Evolutionary conservation across 2,888 invertebrate genomes (phyloP), one percentile per base, ranked within the genome.

Genomic region (Lepeophtheirus nordmannii): DNA sequence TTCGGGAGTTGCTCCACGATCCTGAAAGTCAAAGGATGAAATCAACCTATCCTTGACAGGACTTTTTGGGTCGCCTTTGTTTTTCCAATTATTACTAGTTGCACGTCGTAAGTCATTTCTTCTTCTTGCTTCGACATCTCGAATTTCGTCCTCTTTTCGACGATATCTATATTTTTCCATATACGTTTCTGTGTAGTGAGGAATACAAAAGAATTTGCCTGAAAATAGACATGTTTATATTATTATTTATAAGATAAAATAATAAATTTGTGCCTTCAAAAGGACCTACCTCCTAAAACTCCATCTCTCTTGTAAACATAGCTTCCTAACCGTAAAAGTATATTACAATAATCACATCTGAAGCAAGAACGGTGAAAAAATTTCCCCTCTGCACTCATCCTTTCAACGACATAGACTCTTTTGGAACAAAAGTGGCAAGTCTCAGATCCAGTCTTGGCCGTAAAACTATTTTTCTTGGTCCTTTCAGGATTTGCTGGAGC

Each of bases 321-420:
- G 66, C 58, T 58, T 17, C 82, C 87, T 59, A 91, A 82, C 60
- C 91, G 81, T 59, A 96, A 80, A 68, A 85, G 85, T 7, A 86
- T 83, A 72, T 85, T 85, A 77, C 94, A 96, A 75, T 90, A 89
- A 75, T 91, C 87, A 78, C 96, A 96, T 69, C 89, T 85, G 78
- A 96, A 89, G 78, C 96, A 96, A 58, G 87, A 86, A 67, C 92
- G 83, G 77, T 96, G 94, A 75, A 94, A 84, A 73, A 88, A 88
- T 72, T 88, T 82, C 17, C 91, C 91, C 79, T 90, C 89, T 3
- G 92, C 89, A 59, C 84, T 85, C 69, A 92, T 82, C 69, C 89
- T 82, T 76, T 96, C 94, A 80, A 94, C 91, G 38, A 94, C 82
- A 76, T 96, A 96, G 66, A 96, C 94, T 58, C 89, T 82, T 76